Percentiles rank a stretch among this genome's conserved stretches.
Conservation (phyloP, 2,113 vertebrate genomes). For the Megaleporinus macrocephalus region DNA sequence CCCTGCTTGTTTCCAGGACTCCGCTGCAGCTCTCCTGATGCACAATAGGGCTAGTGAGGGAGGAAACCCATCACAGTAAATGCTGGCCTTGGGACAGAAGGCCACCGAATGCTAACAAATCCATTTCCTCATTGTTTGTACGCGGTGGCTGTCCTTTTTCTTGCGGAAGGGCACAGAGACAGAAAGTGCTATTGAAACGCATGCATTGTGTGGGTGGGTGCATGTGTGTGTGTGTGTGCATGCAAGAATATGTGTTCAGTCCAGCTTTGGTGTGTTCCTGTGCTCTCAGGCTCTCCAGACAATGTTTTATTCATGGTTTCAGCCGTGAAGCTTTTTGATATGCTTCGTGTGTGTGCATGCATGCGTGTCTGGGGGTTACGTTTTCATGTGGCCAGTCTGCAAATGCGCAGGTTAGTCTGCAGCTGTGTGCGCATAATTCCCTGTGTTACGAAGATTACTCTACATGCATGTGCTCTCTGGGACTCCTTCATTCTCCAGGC, state of each 20-base stretch:
- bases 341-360: conserved; percentile 33
- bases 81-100: conserved; percentile 37
- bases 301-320: conserved; percentile 51
- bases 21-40: conserved; percentile 14
- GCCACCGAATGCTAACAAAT: conserved; percentile 45
- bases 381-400: conserved; percentile 7
- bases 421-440: conserved; percentile 12
- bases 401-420: conserved; percentile 19
- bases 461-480: conserved; percentile 75
- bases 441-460: background rate
- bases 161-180: conserved; percentile 6
- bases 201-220: conserved; percentile 5
- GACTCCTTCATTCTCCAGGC: background rate
- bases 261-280: conserved; percentile 13
- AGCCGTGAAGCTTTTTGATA: conserved; percentile 39
- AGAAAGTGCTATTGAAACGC: conserved; percentile 19
- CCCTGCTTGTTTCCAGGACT: conserved; percentile 15
- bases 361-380: background rate
- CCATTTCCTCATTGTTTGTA: conserved; percentile 43
- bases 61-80: conserved; percentile 37
- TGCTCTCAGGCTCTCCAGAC: conserved; percentile 20
- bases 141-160: conserved; percentile 27
- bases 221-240: conserved; percentile 22
- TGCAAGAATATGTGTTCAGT: conserved; percentile 9
- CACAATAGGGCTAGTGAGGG: conserved; percentile 13